phyloP scores from a whole-genome alignment of 2,113 vertebrate genomes.

The Pholis gunnellus region DNA sequence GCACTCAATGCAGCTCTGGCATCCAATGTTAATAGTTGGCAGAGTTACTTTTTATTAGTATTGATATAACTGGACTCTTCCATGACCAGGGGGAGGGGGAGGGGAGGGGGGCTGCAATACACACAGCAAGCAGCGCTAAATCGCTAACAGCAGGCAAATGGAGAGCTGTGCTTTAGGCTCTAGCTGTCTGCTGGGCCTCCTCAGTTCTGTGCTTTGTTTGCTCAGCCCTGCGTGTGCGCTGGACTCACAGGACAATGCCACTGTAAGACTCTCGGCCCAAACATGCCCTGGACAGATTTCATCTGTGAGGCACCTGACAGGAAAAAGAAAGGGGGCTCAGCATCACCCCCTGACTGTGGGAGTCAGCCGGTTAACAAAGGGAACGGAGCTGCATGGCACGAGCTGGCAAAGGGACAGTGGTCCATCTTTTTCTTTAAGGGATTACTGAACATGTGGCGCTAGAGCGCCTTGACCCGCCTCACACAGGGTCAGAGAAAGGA shows the following conservation, averaged over 20 bases:
- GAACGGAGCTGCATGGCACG: conserved; percentile 67
- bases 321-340: conserved; percentile 65
- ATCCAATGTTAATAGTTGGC: not conserved
- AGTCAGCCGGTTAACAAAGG: conserved; percentile 70
- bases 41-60: not conserved
- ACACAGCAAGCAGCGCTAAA: conserved; percentile 28
- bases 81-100: not conserved
- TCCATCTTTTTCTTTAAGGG: conserved; percentile 71
- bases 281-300: conserved; percentile 73
- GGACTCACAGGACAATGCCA: conserved; percentile 71
- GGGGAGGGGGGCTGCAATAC: conserved; percentile 2
- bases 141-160: conserved; percentile 57
- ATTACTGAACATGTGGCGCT: conserved; percentile 76
- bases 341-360: conserved; percentile 67
- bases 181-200: conserved; percentile 58
- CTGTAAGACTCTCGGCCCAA: conserved; percentile 71
- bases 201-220: conserved; percentile 69
- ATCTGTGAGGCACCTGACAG: conserved; percentile 76
- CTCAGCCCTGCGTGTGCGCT: conserved; percentile 62
- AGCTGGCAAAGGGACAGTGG: conserved; percentile 75
- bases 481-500: conserved; percentile 65
- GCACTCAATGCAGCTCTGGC: not conserved
- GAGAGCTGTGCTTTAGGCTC: conserved; percentile 49
- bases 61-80: conserved; percentile 24
- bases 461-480: conserved; percentile 67